A percentile compares a stretch with the other conserved stretches of the same genome.
phyloP scores from a whole-genome alignment of 92 coral and sea anemone genomes.

The Heteractis magnifica region DNA sequence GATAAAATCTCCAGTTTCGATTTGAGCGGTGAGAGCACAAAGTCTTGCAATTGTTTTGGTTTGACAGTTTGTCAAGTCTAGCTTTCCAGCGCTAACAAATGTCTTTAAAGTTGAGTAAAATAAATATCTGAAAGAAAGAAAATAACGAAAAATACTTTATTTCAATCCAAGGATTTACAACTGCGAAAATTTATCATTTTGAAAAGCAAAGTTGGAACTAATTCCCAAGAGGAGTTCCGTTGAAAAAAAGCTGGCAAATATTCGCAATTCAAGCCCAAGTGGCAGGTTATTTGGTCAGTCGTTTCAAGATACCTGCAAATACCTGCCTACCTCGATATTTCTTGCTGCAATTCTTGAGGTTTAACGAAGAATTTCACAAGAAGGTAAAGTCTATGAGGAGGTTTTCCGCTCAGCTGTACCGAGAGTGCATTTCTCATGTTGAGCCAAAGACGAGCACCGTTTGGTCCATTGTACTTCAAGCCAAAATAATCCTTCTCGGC shows the following conservation, averaged over 20 bases:
- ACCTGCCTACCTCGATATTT: conserved; percentile 88
- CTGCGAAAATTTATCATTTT: background rate
- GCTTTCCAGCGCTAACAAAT: conserved; percentile 72
- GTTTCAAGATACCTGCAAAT: conserved; percentile 27
- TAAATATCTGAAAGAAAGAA: conserved; percentile 71
- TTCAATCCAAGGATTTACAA: background rate
- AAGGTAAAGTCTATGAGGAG: conserved; percentile 88
- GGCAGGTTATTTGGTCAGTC: conserved; percentile 5
- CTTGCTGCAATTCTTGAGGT: conserved; percentile 99
- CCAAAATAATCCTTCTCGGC: conserved; percentile 97
- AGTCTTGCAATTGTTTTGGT: conserved; percentile 83
- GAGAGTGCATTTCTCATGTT: conserved; percentile 92
- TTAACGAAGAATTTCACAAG: conserved; percentile 95
- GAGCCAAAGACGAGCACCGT: conserved; percentile 87
- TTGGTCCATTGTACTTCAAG: conserved; percentile 83
- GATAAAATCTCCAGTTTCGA: conserved; percentile 83
- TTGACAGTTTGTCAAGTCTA: conserved; percentile 84
- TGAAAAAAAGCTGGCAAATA: conserved; percentile 16
- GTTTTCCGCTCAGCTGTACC: conserved; percentile 88
- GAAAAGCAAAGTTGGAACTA: background rate
- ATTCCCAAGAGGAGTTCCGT: conserved; percentile 24
- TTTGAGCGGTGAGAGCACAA: conserved; percentile 88
- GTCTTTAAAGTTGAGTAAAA: conserved; percentile 86
- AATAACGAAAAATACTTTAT: background rate
- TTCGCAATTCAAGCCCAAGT: conserved; percentile 12